phyloP scores from a whole-genome alignment of 2,113 vertebrate species.

The Miniopterus natalensis region DNA sequence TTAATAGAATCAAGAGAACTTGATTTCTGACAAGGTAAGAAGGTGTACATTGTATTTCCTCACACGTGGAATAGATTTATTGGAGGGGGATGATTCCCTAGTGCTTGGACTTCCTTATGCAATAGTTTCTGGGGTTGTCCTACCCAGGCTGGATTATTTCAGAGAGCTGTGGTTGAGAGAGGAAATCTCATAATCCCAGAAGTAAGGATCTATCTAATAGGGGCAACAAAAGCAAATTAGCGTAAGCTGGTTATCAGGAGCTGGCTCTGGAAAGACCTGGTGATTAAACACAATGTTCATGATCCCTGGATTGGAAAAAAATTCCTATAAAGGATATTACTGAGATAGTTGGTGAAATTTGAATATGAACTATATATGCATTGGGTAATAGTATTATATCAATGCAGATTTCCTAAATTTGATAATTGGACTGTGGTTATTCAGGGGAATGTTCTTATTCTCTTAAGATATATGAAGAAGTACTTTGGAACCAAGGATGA shows the following conservation, averaged over 20 bases:
- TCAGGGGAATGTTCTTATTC: constrained; percentile 17
- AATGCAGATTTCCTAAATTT: constrained; percentile 29
- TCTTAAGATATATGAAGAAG: constrained; percentile 15
- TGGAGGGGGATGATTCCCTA: neutral
- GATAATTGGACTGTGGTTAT: neutral
- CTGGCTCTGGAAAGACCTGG: neutral
- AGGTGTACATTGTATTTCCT: neutral
- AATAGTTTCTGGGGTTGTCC: neutral
- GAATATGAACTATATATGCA: neutral
- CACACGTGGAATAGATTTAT: neutral
- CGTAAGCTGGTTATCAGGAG: neutral
- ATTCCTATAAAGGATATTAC: neutral
- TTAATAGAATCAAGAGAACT: neutral
- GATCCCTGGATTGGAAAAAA: neutral
- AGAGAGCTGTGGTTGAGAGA: neutral
- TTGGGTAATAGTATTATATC: neutral
- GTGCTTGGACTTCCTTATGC: neutral
- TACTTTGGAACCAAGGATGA: neutral
- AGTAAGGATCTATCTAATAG: neutral
- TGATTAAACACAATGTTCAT: neutral
- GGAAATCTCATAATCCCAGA: neutral
- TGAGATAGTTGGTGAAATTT: constrained; percentile 17
- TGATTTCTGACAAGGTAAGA: constrained; percentile 13
- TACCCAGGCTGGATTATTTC: neutral
- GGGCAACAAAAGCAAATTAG: neutral